Evolutionary conservation across 2,113 vertebrate species (phyloP).

Genomic region (Grantiella picta): DNA sequence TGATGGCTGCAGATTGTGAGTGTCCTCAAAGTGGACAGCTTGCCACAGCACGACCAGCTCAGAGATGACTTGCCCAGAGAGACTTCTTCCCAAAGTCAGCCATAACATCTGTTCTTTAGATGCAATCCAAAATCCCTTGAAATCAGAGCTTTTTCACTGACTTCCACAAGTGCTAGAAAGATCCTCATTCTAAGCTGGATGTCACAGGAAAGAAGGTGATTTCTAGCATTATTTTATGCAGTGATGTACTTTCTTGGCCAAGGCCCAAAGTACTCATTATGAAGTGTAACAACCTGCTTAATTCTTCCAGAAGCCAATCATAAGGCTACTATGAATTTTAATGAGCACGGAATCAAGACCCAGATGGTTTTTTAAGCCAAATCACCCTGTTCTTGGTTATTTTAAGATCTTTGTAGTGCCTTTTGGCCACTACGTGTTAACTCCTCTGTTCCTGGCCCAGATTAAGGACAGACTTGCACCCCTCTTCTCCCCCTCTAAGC

Average conservation of each 20-base stretch:
- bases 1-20: background rate
- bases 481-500: background rate
- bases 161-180: background rate
- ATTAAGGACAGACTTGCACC: background rate
- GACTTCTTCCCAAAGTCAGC: background rate
- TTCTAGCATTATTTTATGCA: background rate
- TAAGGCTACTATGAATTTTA: conserved; percentile 42
- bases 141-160: background rate
- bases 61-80: background rate
- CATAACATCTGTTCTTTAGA: background rate
- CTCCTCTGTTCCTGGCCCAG: background rate
- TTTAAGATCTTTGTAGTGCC: conserved; percentile 16
- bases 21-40: background rate
- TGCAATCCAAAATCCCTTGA: background rate
- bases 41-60: background rate
- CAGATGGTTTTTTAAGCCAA: conserved; percentile 50
- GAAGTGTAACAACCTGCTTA: conserved; percentile 7
- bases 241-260: background rate
- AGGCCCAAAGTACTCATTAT: conserved; percentile 1
- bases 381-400: conserved; percentile 46
- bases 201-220: background rate
- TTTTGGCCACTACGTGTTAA: conserved; percentile 29
- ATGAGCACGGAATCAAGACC: conserved; percentile 31
- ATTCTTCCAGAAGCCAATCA: conserved; percentile 48
- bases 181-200: background rate